Evolutionary conservation across 2,113 vertebrate genomes (phyloP).

Genomic region (Spheniscus mendiculus): DNA sequence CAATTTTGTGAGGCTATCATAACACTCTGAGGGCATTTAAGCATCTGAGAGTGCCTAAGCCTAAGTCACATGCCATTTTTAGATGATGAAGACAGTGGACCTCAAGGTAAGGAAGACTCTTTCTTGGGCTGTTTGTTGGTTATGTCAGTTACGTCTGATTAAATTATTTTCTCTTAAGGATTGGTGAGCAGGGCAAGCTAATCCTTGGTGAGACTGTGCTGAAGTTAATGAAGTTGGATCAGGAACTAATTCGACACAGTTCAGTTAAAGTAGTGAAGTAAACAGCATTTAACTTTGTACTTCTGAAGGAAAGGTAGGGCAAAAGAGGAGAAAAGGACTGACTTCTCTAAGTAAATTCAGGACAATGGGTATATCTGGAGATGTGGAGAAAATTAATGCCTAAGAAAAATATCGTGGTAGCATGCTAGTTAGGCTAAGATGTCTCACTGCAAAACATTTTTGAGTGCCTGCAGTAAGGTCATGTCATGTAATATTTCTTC

Average conservation of each 20-base stretch:
- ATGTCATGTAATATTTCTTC: fast-evolving
- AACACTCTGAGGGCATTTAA: not conserved
- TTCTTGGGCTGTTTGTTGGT: not conserved
- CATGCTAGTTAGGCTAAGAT: not conserved
- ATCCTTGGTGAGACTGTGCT: not conserved
- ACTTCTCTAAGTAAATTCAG: not conserved
- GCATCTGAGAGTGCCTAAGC: not conserved
- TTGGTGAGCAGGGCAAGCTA: not conserved
- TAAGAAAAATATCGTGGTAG: not conserved
- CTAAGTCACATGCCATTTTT: not conserved
- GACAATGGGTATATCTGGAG: not conserved
- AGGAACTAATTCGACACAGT: not conserved
- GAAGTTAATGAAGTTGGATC: not conserved
- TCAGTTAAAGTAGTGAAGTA: not conserved
- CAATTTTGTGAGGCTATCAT: not conserved
- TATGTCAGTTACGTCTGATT: not conserved
- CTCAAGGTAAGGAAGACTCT: not conserved
- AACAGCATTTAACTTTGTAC: not conserved
- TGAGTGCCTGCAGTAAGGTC: not conserved
- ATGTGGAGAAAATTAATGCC: not conserved
- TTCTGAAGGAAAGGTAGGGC: not conserved
- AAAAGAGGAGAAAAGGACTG: not conserved
- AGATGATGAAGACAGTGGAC: not conserved
- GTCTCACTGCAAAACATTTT: not conserved
- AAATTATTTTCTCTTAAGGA: not conserved